Percentiles rank a stretch among this genome's conserved stretches.
Conservation (phyloP, 37 sponge, comb jelly and placozoan genomes). For the Aphrocallistes beatrix region DNA sequence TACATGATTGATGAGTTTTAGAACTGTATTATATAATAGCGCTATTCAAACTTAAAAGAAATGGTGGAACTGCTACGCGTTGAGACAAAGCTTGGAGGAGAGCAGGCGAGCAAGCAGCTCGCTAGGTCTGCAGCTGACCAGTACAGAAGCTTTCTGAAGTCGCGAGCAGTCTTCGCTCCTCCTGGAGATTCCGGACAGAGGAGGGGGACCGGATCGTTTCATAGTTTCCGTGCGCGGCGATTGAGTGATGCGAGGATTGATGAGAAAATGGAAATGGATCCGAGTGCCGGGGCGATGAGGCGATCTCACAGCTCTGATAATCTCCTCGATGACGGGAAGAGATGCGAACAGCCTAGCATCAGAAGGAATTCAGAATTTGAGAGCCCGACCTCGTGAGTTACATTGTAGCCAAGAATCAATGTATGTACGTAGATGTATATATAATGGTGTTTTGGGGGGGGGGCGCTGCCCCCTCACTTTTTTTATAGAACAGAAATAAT, state of each 20-base stretch:
- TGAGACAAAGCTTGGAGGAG: not conserved
- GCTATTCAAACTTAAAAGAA: no score
- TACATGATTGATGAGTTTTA: no score
- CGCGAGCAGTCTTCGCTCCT: not conserved
- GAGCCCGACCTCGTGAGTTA: no score
- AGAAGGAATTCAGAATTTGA: no score
- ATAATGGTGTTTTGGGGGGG: no score
- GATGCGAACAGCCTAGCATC: no score
- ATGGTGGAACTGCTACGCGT: not conserved
- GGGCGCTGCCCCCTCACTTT: no score
- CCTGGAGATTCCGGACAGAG: not conserved
- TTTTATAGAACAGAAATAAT: no score
- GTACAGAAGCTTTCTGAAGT: not conserved
- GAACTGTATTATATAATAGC: no score
- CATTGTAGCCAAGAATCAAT: no score
- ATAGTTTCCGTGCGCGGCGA: not conserved
- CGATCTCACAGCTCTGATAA: not conserved
- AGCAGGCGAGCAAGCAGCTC: not conserved
- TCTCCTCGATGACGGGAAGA: not conserved
- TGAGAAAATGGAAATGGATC: not conserved
- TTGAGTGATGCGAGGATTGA: not conserved
- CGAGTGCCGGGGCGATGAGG: no score
- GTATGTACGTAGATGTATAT: no score
- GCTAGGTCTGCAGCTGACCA: not conserved
- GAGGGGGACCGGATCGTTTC: not conserved